Conservation (phyloP, 2,888 invertebrate genomes). For the Troides aeacus region DNA sequence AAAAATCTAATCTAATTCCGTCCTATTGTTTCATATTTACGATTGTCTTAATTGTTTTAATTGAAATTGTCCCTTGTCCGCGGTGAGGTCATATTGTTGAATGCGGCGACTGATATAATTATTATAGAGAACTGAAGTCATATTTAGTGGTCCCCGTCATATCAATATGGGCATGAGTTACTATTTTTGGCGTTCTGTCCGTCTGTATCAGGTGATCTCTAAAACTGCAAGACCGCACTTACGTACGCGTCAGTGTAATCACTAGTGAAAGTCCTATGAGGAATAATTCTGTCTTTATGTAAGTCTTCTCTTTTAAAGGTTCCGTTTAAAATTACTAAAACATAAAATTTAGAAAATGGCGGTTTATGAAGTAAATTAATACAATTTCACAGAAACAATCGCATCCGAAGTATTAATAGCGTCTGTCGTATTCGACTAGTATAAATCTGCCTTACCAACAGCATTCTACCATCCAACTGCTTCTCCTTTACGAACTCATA, state of each 20-base stretch:
- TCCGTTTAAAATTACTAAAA: no score
- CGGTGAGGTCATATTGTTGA: neutral
- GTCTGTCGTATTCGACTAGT: no score
- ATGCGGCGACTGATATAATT: neutral
- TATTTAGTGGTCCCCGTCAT: neutral
- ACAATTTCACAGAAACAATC: no score
- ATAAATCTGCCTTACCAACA: conserved; percentile 51
- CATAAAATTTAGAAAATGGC: no score
- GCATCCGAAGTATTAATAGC: no score
- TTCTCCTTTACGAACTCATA: conserved; percentile 54
- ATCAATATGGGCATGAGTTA: neutral
- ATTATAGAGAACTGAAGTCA: neutral
- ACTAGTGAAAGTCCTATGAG: no score
- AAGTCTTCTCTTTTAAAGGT: no score
- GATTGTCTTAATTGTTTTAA: conserved; percentile 17
- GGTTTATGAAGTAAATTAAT: no score
- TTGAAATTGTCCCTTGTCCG: neutral
- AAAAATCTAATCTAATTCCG: neutral
- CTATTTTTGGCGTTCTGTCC: neutral
- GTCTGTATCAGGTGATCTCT: no score
- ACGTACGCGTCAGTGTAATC: no score
- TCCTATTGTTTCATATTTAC: neutral
- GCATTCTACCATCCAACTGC: conserved; percentile 54
- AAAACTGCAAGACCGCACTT: no score
- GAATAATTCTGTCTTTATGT: no score